Base-by-base conservation (phyloP, 1,140 invertebrate species). In the Lasioglossum albipes region DNA sequence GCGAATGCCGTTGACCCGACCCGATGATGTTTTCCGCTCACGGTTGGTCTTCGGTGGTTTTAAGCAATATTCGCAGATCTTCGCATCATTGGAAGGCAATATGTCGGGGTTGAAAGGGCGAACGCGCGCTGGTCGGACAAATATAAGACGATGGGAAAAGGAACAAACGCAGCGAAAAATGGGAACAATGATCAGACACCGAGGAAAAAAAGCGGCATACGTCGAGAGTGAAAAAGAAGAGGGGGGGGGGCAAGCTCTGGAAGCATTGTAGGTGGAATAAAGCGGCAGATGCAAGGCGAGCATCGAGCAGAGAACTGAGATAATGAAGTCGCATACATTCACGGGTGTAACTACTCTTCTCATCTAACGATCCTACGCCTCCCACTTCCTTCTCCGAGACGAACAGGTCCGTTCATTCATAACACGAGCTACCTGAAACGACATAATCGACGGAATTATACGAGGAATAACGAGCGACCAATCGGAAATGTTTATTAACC, bases 301-400 rank as follows among this genome's bases (percentile, higher is more conserved):
- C 54, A 59, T 69, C 73, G 42, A 16, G 27, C 22, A 16, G 16
- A 49, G 27, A 81, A 82, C 20, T 45, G 36, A 18, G 10, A 45
- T 81, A 81, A 81, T 66, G n/a, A 81, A 65, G 61, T 82, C 68
- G 62, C 54, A 7, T 66, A 62, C 67, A 62, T 6, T 69, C 54
- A 18, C 59, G 41, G n/a, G 36, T 57, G 54, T 69, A 81, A 80
- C 31, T 69, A 76, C 76, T 68, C 57, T 81, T 52, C 31, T 69
- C 65, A 67, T 45, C 76, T 41, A 52, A 36, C 65, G 22, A 65
- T 42, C 54, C 36, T 16, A n/a, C 52, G 36, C 61, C 16, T 13
- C 22, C 36, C 59, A 16, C 36, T 81, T 36, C 18, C 68, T 68
- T n/a, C n/a, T 54, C 57, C 7, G 42, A 2, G 2, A 41, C 31